Conservation (phyloP, 2,888 invertebrate species). For the Eristalinus aeneus region DNA sequence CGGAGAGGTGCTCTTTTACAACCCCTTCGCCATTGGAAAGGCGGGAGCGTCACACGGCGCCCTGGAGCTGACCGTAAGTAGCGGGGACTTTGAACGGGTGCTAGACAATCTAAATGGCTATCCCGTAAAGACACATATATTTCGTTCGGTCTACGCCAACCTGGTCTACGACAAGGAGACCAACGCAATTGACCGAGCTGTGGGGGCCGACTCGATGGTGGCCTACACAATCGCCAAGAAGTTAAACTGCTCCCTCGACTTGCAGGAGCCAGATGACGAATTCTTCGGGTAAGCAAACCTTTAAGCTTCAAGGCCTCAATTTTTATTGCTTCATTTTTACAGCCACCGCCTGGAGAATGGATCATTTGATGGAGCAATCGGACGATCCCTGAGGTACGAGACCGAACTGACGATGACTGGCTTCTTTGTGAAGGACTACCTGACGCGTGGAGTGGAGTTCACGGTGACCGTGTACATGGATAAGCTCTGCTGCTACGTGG, state of each 20-base stretch:
- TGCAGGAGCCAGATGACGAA: constrained; percentile 75
- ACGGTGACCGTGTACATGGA: constrained; percentile 79
- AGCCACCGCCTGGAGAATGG: constrained; percentile 78
- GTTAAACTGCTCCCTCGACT: constrained; percentile 76
- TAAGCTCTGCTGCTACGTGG: constrained; percentile 79
- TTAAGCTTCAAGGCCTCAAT: not conserved
- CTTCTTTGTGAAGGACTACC: constrained; percentile 80
- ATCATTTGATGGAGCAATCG: constrained; percentile 78
- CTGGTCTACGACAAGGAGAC: constrained; percentile 70
- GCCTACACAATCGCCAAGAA: constrained; percentile 74
- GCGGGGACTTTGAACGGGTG: constrained; percentile 43
- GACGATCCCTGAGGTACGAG: constrained; percentile 76
- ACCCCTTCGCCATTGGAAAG: constrained; percentile 73
- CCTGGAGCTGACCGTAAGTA: constrained; percentile 47
- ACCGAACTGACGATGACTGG: constrained; percentile 79
- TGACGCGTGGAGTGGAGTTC: constrained; percentile 77
- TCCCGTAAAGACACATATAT: constrained; percentile 77
- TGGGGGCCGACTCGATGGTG: constrained; percentile 77
- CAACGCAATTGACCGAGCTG: constrained; percentile 61
- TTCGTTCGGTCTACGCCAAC: constrained; percentile 77
- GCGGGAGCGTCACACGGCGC: constrained; percentile 39
- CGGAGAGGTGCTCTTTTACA: constrained; percentile 72
- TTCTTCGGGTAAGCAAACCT: constrained; percentile 77
- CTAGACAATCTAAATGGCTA: constrained; percentile 76
- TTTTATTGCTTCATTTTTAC: not conserved